Base-by-base conservation (phyloP, 2,113 vertebrate genomes). In the Buteo buteo region DNA sequence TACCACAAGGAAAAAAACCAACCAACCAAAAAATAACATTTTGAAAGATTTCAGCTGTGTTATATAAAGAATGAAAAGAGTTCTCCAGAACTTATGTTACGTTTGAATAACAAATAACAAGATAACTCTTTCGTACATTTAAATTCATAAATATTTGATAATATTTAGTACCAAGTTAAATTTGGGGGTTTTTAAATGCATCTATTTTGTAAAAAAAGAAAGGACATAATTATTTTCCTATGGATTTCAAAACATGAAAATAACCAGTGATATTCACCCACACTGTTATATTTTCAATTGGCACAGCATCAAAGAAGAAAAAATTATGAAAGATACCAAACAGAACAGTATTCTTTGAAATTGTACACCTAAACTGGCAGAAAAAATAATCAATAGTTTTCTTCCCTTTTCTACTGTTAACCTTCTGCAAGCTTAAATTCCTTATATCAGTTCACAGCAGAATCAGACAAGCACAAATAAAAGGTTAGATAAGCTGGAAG, bases 21-120 rank as follows among this genome's bases (percentile, higher is more conserved):
- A 16, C 0, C 3, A 54, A 55, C 5, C 5, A 1, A 4, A 45
- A 73, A 3, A 3, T 6, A 3, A 3, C 7, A 10, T 50, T 66
- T 54, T 1, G 1, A 80, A 90, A 55, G 0, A 78, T n/a, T 74
- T 45, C 31, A 49, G 31, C 16, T 72, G 34, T 65, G 16, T 40
- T 88, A 11, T 36, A 65, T 45, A 17, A 72, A 31, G 54, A 58
- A 72, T 32, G 3, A 78, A 47, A 31, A 50, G 10, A 64, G 19
- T 77, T 25, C 25, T 81, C 58, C 45, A 57, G 77, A 79, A 36
- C 40, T 64, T 64, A 29, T 6, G 29, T n/a, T 65, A 47, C 18
- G 34, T 73, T 72, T 88, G 21, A 82, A 14, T 69, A 84, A 40
- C 9, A 80, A 82, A 13, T 69, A 86, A 44, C 9, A 80, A 54